Base-by-base conservation (phyloP, 2,113 vertebrate genomes). In the Uria lomvia region DNA sequence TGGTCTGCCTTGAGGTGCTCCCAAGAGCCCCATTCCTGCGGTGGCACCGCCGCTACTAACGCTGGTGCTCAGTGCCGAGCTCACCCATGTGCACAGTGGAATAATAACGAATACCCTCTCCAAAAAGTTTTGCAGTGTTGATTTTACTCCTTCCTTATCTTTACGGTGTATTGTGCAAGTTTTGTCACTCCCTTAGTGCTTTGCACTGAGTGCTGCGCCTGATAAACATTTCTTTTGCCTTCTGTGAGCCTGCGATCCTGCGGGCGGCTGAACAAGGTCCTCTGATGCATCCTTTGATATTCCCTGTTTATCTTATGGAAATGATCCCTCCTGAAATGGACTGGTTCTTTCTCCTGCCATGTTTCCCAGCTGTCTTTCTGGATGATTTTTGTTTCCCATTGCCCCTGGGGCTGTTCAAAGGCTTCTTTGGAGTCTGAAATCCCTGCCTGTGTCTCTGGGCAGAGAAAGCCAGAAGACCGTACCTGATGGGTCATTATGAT, bases 131-230 rank as follows among this genome's bases (percentile, higher is more conserved):
- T 65, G 9, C 1, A 3, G 17, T 11, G 19, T 20, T 74, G 70
- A 6, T 63, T 92, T 88, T 66, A 9, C 40, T 71, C 52, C 70
- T 50, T 67, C 63, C 49, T 58, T 49, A 17, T 4, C 55, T 62
- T 71, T 22, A 6, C 4, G 70, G 65, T 29, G 30, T 11, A 2
- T 20, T 32, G 45, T 52, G 77, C 5, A 7, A 16, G 49, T 36
- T 76, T 55, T 24, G 24, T 22, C 32, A 29, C 58, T 45, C 32
- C 59, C 38, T 2, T 4, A 4, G 16, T 11, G 16, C 12, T 2
- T 40, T 30, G 56, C 47, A 6, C 1, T 1, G 5, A 56, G 32
- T 2, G 0, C 20, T 0, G 3, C 26, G 27, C 50, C 86, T 55
- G 52, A 8, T 29, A 34, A 32, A 42, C 32, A 2, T 36, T 62